Conservation (phyloP, 2,888 invertebrate species). For the Colletes collaris region DNA sequence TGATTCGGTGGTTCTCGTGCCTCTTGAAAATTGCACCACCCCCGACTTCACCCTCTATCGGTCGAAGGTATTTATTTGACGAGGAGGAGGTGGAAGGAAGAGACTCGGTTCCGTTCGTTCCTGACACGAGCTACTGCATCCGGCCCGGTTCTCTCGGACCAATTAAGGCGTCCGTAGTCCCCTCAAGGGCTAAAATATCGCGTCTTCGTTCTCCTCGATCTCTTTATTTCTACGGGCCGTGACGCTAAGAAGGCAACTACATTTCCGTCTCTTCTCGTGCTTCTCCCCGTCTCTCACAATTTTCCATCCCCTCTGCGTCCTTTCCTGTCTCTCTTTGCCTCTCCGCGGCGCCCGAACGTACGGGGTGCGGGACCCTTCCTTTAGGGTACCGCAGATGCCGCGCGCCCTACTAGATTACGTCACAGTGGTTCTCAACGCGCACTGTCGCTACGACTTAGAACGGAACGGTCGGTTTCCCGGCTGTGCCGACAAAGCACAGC, state of each 20-base stretch:
- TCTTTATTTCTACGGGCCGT: slow-evolving; percentile 42
- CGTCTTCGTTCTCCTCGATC: slow-evolving; percentile 48
- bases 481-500: background rate
- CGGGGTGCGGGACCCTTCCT: slow-evolving; percentile 65
- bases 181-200: slow-evolving; percentile 36
- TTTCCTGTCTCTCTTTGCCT: background rate
- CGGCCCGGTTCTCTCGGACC: slow-evolving; percentile 37
- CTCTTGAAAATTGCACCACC: slow-evolving; percentile 15
- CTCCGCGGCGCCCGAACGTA: slow-evolving; percentile 28
- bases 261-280: slow-evolving; percentile 52
- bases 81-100: background rate
- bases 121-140: slow-evolving; percentile 16
- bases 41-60: background rate
- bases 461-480: background rate
- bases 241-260: slow-evolving; percentile 57
- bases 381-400: slow-evolving; percentile 69
- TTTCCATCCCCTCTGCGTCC: slow-evolving; percentile 35
- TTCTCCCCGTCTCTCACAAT: slow-evolving; percentile 34
- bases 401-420: slow-evolving; percentile 62
- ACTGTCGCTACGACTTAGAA: background rate
- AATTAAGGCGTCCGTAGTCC: slow-evolving; percentile 34
- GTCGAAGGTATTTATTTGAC: slow-evolving; percentile 24
- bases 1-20: slow-evolving; percentile 11
- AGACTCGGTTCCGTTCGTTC: background rate
- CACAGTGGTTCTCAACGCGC: slow-evolving; percentile 55